Evolutionary conservation across 1,140 invertebrate genomes (phyloP), one percentile per base, ranked within the genome.

Genomic region (Pararge aegeria): DNA sequence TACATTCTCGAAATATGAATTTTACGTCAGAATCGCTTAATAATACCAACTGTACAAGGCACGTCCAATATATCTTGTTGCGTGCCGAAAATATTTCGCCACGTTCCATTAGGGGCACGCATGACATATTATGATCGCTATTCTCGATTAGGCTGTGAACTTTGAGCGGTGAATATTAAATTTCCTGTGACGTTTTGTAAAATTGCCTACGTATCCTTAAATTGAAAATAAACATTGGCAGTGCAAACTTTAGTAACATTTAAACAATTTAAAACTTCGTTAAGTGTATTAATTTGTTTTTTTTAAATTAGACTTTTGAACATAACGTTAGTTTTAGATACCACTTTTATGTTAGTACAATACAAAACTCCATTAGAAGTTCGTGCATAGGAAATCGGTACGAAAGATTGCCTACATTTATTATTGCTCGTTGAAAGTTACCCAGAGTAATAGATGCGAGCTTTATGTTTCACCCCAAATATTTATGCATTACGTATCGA

Each of bases 401-500:
- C 30, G 9, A 34, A 34, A 4, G 30, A n/a, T 34, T 34, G 30
- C 30, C 30, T 12, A 34, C 9, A n/a, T 34, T 34, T 34, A 3
- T 34, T 34, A 34, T 34, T 12, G 30, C 30, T 34, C 10, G 12
- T 34, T n/a, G 30, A 34, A 34, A 34, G 30, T 34, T 34, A 34
- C 30, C 30, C 10, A 34, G 30, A 34, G 30, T 5, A 34, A 34
- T 4, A 34, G 30, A 34, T 34, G 30, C 3, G 24, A 34, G 29
- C 29, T 34, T 4, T 34, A 34, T 34, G 30, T 34, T 34, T 34
- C 12, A 34, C 9, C 30, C 30, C 30, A 34, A 34, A 34, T 34
- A 34, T 34, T 34, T 34, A 34, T 34, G 30, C 30, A 34, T 34
- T 34, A 34, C 30, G 30, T n/a, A 34, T 34, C 30, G 30, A 34